Conservation (phyloP, 2,113 vertebrate genomes). For the Pelvicachromis taeniatus region DNA sequence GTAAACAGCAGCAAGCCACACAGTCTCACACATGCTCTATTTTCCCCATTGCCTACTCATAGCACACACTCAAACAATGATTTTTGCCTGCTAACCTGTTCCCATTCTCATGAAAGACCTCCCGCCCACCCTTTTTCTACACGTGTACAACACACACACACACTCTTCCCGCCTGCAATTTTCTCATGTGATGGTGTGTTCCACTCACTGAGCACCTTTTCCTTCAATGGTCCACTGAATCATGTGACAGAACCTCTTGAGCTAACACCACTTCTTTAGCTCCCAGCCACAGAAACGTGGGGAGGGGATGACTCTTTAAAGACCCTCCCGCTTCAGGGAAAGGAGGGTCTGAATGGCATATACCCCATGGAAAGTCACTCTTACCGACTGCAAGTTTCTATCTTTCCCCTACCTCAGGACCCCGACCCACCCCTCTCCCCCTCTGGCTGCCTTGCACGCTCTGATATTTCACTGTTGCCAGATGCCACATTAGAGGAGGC, state of each 20-base stretch:
- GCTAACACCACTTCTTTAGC: constrained; percentile 52
- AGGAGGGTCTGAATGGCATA: constrained; percentile 38
- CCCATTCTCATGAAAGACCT: constrained; percentile 26
- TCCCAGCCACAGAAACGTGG: background rate
- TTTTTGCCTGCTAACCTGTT: constrained; percentile 31
- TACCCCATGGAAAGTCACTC: constrained; percentile 36
- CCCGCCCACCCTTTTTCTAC: background rate
- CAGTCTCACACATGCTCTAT: background rate
- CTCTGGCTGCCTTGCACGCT: constrained; percentile 61
- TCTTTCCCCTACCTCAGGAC: background rate
- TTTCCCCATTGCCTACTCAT: background rate
- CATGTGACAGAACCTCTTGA: constrained; percentile 43
- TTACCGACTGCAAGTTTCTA: constrained; percentile 59
- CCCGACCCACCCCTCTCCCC: constrained; percentile 47
- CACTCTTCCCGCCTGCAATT: constrained; percentile 4
- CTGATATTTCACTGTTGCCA: constrained; percentile 82
- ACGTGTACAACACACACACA: background rate
- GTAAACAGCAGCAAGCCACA: constrained; percentile 24
- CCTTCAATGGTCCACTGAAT: constrained; percentile 38
- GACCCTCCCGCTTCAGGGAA: constrained; percentile 16
- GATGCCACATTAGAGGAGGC: constrained; percentile 75
- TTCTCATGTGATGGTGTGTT: constrained; percentile 27
- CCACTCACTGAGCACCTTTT: constrained; percentile 33
- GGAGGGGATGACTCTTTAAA: constrained; percentile 34
- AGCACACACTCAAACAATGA: background rate